phyloP scores from a whole-genome alignment of 1,140 invertebrate genomes.

The Nasonia vitripennis region DNA sequence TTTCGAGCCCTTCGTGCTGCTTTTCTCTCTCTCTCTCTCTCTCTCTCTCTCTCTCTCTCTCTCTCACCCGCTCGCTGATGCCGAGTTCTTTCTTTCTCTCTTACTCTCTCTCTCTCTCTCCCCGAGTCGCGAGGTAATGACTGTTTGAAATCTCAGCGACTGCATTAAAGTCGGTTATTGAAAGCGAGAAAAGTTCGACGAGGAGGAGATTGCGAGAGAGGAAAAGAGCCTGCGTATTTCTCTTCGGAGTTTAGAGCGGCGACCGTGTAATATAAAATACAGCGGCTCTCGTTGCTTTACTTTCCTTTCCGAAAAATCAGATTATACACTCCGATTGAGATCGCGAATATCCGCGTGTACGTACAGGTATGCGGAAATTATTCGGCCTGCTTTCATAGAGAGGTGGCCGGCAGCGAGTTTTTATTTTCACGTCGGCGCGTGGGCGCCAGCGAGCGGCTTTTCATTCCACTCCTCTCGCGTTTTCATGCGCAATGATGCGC shows the following conservation, averaged over 20 bases:
- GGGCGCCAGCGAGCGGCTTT: background rate
- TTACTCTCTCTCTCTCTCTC: background rate
- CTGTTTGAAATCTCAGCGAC: conserved; percentile 43
- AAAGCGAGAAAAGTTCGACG: conserved; percentile 45
- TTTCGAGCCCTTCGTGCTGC: conserved; percentile 5
- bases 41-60: conserved; percentile 5
- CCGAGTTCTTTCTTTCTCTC: background rate
- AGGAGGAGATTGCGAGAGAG: conserved; percentile 23
- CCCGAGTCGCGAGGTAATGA: conserved; percentile 23
- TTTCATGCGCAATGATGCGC: background rate
- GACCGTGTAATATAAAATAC: background rate
- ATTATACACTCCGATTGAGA: no score
- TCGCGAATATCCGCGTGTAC: background rate
- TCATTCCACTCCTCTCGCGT: background rate
- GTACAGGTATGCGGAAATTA: background rate
- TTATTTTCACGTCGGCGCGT: background rate
- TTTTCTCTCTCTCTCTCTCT: background rate
- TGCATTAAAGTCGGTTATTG: conserved; percentile 45
- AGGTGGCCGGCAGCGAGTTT: background rate
- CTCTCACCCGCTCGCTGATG: background rate
- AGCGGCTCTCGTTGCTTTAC: background rate
- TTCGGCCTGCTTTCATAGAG: background rate
- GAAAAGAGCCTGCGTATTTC: background rate
- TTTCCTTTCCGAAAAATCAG: no score
- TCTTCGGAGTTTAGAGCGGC: background rate